Base-by-base conservation (phyloP, 1,140 invertebrate genomes). In the Nylanderia fulva region DNA sequence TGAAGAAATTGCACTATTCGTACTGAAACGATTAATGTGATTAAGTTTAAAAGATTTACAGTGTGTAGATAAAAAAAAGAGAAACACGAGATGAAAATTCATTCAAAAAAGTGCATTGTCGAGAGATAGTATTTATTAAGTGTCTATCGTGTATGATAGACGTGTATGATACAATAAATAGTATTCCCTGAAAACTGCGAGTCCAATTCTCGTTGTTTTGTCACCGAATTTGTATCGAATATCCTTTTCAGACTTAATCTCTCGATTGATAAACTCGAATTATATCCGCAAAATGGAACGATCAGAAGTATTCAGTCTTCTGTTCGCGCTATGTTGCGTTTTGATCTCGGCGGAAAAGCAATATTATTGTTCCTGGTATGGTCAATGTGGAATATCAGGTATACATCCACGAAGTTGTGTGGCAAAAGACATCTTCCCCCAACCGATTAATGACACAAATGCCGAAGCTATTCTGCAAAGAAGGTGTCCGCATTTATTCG, bases 361-460 rank as follows among this genome's bases (percentile, higher is more conserved):
- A 9, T 69, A 27, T 9, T 11, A 48, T 54, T 97, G 96, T 91
- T 93, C 96, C 54, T 96, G 96, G 96, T 96, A 96, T 84, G 96
- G 95, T 2, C 90, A 95, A 21, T 96, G 96, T 85, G 90, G 91
- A 84, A 15, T 52, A 5, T 27, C 2, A 0, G 83, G 85, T 21
- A 88, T 56, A 0, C 45, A 4, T 11, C 8, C 92, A 94, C 85
- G 95, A 94, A 85, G 96, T 95, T 91, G 87, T 86, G 8, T 9
- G 0, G 95, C 95, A 29, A 66, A 13, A 0, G 89, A 95, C 48
- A 94, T 39, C 89, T 4, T 94, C 1, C 93, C 97, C 0, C 89
- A 92, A n/a, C 87, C 92, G 0, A 64, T 97, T 1, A 91, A 92
- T 1, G 86, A 95, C 56, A 0, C 86, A 0, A 9, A 69, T 0